Evolutionary conservation across 2,113 vertebrate species (phyloP), one percentile per base, ranked within the genome.

Genomic region (Nothobranchius furzeri): DNA sequence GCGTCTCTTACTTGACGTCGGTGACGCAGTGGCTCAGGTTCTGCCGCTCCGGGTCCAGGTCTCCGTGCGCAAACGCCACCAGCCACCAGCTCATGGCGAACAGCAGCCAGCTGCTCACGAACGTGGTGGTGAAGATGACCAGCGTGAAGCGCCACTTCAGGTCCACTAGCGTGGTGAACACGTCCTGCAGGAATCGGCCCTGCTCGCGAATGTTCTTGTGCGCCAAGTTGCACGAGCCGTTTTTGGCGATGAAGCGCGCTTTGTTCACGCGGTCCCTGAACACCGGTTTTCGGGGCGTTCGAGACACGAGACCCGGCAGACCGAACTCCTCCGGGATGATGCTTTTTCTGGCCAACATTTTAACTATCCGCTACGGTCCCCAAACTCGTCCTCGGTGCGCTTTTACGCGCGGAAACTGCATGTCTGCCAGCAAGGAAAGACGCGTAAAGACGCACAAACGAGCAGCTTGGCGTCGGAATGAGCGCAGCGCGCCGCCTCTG

Each of bases 131-230:
- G 65, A 99, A 99, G 92, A 99, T 98, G 85, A 99, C 96, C 74
- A 99, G 83, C 0, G 98, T 99, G 90, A 98, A 98, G 74, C 96
- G 95, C 98, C 98, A 99, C 55, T 98, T 98, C 6, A 99, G 94
- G 88, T 99, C 98, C 77, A 99, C 97, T 80, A 99, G 85, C 58
- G 98, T 99, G 84, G 98, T 99, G 93, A 99, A 98, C 15, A 99
- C 96, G 83, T 99, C 98, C 83, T 99, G 98, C 54, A 99, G 91
- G 89, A 99, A 99, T 3, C 98, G 85, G 1, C 97, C 98, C 82
- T 99, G 98, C 87, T 99, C 98, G 0, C 98, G 96, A 87, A 99
- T 99, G 89, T 99, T 99, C 90, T 99, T 99, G 88, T 99, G 96
- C 3, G 98, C 97, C 90, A 99, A 73, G 91, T 98, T 99, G 89